Base-by-base conservation (phyloP, 1,140 invertebrate species). In the Plectus sambesii region DNA sequence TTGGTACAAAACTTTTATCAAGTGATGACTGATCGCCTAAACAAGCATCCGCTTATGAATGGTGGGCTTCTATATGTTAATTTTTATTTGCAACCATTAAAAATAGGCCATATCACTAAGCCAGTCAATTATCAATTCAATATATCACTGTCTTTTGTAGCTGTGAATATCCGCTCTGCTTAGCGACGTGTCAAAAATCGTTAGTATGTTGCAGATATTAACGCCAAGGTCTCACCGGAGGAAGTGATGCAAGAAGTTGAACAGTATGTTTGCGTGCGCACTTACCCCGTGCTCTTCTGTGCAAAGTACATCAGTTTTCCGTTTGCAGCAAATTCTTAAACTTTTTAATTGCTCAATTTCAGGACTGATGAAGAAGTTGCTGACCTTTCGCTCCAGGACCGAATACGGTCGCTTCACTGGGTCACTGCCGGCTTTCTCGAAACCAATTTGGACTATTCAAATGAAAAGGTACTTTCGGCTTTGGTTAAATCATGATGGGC, bases 371-470 rank as follows among this genome's bases (percentile, higher is more conserved):
- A 67, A 45, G 64, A 67, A 58, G 51, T 64, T 8, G 57, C 49
- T 9, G 64, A 67, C 51, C 30, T 67, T n/a, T 66, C 59, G 5
- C 43, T 67, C 24, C 64, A 67, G 52, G 66, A 68, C 22, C 30
- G 86, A 40, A 96, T 98, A 59, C 79, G 92, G 12, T 82, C 86
- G 70, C 72, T 94, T 12, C 86, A 85, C 70, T 97, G 93, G 90
- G 85, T 98, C 1, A 88, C 85, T 45, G 81, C 86, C 24, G 81
- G 83, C 54, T 88, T 92, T 73, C 77, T 98, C 23, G 90, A 93
- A 71, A 70, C 54, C 33, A 56, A 36, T 27, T 44, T 55, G 8
- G 47, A 59, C 40, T 55, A 63, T 40, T 56, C 39, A 0, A 55
- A 54, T 17, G 44, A 29, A 33, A 39, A 55, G 29, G 62, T 61